phyloP scores from a whole-genome alignment of 2,113 vertebrate species.

The Etia nguti region DNA sequence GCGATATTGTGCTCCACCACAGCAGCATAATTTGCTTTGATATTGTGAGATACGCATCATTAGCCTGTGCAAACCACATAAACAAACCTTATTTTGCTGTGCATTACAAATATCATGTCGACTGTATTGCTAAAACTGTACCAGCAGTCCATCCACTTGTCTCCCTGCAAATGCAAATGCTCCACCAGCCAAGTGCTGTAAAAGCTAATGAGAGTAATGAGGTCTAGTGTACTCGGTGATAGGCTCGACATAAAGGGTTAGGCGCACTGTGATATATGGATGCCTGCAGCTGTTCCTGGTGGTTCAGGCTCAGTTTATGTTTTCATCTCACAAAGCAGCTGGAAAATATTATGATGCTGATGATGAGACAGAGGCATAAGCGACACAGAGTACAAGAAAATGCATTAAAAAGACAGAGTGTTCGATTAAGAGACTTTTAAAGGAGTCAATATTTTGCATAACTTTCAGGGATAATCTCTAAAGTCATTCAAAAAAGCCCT shows the following conservation, averaged over 20 bases:
- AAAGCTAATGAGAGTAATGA: constrained; percentile 68
- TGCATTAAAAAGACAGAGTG: neutral
- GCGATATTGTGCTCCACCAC: neutral
- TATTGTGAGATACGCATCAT: neutral
- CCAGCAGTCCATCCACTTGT: constrained; percentile 16
- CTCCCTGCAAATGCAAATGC: constrained; percentile 48
- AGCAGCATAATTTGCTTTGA: neutral
- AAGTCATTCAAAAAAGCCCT: neutral
- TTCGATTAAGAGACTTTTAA: neutral
- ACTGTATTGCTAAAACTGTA: neutral
- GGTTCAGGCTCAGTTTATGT: constrained; percentile 49
- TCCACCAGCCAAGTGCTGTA: constrained; percentile 54
- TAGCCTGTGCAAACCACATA: neutral
- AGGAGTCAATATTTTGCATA: neutral
- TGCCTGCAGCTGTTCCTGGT: constrained; percentile 56
- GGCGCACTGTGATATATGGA: constrained; percentile 48
- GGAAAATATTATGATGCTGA: constrained; percentile 65
- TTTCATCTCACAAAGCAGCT: constrained; percentile 56
- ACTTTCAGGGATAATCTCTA: neutral
- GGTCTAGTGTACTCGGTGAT: constrained; percentile 52
- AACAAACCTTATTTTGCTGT: constrained; percentile 6
- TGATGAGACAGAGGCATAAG: constrained; percentile 35
- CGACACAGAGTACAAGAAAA: neutral
- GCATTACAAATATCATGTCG: constrained; percentile 3
- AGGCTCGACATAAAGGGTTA: constrained; percentile 54